Conservation (phyloP, 2,888 invertebrate genomes). For the Ceramica pisi region DNA sequence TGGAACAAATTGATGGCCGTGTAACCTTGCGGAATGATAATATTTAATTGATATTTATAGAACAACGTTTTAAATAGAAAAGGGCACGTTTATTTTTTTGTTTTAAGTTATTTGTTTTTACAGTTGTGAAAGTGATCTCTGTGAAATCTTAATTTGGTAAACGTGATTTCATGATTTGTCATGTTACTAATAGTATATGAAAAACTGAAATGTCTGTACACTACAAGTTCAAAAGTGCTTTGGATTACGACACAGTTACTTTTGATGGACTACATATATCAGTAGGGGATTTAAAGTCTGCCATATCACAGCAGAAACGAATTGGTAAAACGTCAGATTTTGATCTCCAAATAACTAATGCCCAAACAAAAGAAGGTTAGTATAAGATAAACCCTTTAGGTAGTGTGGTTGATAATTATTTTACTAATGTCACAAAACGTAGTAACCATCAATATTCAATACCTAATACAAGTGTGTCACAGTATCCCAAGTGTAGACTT, state of each 20-base stretch:
- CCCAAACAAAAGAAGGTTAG: conserved; percentile 98
- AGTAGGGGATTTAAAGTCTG: conserved; percentile 98
- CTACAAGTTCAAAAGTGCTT: conserved; percentile 99
- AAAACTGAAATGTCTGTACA: conserved; percentile 96
- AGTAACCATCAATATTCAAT: background rate
- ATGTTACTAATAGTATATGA: conserved; percentile 71
- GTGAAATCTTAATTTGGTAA: conserved; percentile 32
- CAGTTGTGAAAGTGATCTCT: conserved; percentile 25
- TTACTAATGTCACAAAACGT: background rate
- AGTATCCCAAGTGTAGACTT: background rate
- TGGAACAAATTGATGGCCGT: background rate
- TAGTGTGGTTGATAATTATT: background rate
- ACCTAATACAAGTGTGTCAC: background rate
- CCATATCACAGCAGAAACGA: conserved; percentile 98
- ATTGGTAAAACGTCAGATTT: conserved; percentile 98
- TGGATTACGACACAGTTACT: conserved; percentile 98
- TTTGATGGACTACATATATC: conserved; percentile 99
- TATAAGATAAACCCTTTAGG: background rate
- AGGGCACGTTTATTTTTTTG: conserved; percentile 2
- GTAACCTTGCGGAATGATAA: background rate
- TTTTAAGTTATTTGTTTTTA: conserved; percentile 6
- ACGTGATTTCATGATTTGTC: conserved; percentile 67
- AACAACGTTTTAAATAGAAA: background rate
- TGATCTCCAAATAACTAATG: conserved; percentile 98
- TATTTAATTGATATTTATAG: background rate